Percentiles rank a stretch among this genome's conserved stretches.
Evolutionary conservation across 2,797 vertebrate species (phyloP).

Genomic region (Thripadectes ignobilis): DNA sequence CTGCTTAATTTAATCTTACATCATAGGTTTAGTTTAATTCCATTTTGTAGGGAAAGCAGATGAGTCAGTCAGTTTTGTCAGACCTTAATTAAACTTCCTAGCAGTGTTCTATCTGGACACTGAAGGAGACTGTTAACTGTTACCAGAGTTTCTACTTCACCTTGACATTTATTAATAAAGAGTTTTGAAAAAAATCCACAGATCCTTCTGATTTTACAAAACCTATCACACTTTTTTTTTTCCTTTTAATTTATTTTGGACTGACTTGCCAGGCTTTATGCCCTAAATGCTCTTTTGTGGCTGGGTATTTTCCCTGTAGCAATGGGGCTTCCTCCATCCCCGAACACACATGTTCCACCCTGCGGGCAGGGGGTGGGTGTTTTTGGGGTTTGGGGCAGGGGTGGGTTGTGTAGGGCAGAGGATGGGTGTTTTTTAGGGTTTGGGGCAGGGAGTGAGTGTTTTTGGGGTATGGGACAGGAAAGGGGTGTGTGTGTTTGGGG

Average conservation of each 20-base stretch:
- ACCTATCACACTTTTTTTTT: fast-evolving
- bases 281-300: too few relatives aligned
- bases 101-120: not conserved
- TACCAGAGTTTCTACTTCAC: not conserved
- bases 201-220: not conserved
- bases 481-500: too few relatives aligned
- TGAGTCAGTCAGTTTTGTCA: conserved; percentile 16
- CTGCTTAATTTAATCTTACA: not conserved
- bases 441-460: too few relatives aligned
- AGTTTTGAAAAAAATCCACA: not conserved
- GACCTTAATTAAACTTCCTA: conserved; percentile 5
- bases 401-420: too few relatives aligned
- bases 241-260: not conserved
- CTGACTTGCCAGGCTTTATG: not conserved
- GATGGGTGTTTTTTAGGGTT: too few relatives aligned
- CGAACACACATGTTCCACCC: too few relatives aligned
- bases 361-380: too few relatives aligned
- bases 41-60: not conserved
- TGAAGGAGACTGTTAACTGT: not conserved
- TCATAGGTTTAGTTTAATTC: not conserved
- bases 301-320: too few relatives aligned
- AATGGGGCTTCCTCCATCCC: too few relatives aligned
- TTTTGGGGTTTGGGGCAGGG: too few relatives aligned
- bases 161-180: not conserved
- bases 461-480: too few relatives aligned